These are phyloP conservation scores for Drosophila sp. DNA, from an alignment of 1,140 invertebrate genomes.

Conservation along the genomic window DNA sequence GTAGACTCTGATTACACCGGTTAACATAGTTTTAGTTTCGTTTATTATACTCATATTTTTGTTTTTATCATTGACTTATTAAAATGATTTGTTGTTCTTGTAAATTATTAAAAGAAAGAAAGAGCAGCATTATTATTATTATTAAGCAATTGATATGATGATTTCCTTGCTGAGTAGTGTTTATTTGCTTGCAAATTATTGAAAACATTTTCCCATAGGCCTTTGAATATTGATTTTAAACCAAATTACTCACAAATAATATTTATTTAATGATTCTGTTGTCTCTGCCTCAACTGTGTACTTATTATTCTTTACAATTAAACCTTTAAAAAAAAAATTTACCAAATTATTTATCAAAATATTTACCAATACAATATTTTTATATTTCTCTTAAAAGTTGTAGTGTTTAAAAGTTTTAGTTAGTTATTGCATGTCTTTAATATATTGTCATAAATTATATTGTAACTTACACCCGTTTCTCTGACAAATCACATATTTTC, in stretches of 20 bases:
- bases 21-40: conserved; percentile 3
- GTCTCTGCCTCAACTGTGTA: no score
- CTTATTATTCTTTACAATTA: no score
- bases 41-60: neutral
- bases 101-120: neutral
- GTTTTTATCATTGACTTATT: neutral
- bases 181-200: neutral
- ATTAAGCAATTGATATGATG: neutral
- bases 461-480: conserved; percentile 67
- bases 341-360: no score
- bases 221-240: conserved; percentile 30
- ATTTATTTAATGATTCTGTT: neutral
- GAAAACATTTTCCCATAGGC: conserved; percentile 7
- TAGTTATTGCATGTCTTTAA: neutral
- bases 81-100: neutral
- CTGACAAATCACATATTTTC: conserved; percentile 70
- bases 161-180: conserved; percentile 2
- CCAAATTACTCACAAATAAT: neutral
- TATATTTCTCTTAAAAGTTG: no score
- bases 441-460: neutral
- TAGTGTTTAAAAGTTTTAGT: no score
- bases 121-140: neutral
- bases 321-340: no score
- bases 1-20: conserved; percentile 14
- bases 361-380: no score